Evolutionary conservation across 2,888 invertebrate genomes (phyloP), one percentile per base, ranked within the genome.

Genomic region (Sturmia bella): DNA sequence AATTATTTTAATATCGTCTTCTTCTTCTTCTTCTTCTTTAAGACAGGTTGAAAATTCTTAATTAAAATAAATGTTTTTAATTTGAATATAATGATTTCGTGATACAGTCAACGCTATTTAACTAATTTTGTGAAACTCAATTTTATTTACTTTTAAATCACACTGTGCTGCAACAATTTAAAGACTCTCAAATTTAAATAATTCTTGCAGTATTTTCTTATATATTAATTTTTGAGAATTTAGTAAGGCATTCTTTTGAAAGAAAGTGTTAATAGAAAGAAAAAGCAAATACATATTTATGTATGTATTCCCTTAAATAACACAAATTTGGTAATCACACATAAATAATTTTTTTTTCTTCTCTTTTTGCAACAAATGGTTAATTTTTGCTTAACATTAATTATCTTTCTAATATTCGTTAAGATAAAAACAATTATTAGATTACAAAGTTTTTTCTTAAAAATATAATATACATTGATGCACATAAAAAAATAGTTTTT

Each of bases 401-500:
- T 21, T 48, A n/a, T 52, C 19, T 50, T 39, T 48, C 32, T 45
- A 56, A 21, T 57, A 15, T 37, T 37, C 17, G 43, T 56, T 59
- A 39, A 48, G 50, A 70, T 45, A 15, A 48, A 74, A 48, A 45
- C 21, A 64, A 19, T 41, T 52, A 19, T 75, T 39, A 24, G n/a
- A 57, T 21, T 48, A 21, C 19, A 24, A 17, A 13, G 41, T 5
- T 21, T 41, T 50, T n/a, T 12, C 41, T 68, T 66, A 66, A 52
- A 68, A 43, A 43, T 75, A 75, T 68, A 43, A 75, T 27, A 68
- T 41, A 45, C 52, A 43, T 50, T 45, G 19, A 64, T 37, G 32
- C 32, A 45, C 3, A 24, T 50, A 74, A 45, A 76, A 74, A 63
- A 80, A 64, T 68, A 83, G 17, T 54, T 73, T 54, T 68, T 12